These are phyloP conservation scores for Germaria angustata DNA, from an alignment of 2,888 invertebrate species.

Conservation along the genomic window DNA sequence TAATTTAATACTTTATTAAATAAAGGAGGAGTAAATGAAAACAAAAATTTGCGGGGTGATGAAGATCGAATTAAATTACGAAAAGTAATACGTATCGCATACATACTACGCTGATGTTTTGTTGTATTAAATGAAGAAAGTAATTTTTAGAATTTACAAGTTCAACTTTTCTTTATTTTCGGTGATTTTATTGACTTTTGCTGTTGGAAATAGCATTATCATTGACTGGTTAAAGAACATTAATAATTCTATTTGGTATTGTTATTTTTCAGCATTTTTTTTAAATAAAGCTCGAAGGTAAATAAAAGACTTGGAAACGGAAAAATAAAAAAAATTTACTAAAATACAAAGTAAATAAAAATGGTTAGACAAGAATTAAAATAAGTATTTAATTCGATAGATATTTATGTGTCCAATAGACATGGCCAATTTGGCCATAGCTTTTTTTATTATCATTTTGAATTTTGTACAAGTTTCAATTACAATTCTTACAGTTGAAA, in stretches of 20 bases:
- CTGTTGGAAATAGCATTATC: too few species aligned
- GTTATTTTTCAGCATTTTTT: neutral
- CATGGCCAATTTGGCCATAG: too few species aligned
- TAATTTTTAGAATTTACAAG: neutral
- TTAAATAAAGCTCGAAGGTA: neutral
- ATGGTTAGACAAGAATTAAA: neutral
- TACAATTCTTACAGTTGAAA: too few species aligned
- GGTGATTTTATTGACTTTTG: too few species aligned
- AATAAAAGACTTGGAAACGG: neutral
- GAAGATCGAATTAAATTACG: neutral
- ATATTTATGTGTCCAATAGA: too few species aligned
- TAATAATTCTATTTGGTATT: neutral
- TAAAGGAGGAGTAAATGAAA: neutral
- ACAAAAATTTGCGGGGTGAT: too few species aligned
- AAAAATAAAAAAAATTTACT: neutral
- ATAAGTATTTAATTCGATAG: too few species aligned
- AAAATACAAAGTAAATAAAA: neutral
- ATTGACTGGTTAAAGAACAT: neutral
- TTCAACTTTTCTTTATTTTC: too few species aligned
- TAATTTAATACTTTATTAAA: conserved; percentile 10
- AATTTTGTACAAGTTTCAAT: too few species aligned
- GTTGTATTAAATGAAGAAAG: neutral
- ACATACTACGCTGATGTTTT: too few species aligned
- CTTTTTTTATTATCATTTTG: too few species aligned
- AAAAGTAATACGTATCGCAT: neutral